Conservation (phyloP, 2,888 invertebrate genomes). For the Allophyes oxyacanthae region DNA sequence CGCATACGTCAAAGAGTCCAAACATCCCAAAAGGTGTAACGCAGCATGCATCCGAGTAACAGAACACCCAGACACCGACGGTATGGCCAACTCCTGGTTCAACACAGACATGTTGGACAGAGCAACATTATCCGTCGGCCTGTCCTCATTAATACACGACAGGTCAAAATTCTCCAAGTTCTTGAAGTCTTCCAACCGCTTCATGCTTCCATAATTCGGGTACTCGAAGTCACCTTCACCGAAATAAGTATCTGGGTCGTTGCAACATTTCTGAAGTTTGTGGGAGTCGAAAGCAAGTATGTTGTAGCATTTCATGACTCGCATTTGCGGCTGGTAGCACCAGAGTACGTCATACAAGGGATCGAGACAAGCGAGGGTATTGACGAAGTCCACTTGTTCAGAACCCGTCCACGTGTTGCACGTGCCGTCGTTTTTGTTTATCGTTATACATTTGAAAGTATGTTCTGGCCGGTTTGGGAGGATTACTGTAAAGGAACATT, state of each 20-base stretch:
- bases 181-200: slow-evolving; percentile 80
- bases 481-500: slow-evolving; percentile 89
- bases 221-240: slow-evolving; percentile 74
- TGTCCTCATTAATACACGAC: slow-evolving; percentile 70
- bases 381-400: slow-evolving; percentile 95
- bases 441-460: slow-evolving; percentile 95
- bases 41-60: slow-evolving; percentile 97
- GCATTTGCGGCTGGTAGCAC: slow-evolving; percentile 93
- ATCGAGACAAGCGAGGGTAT: slow-evolving; percentile 95
- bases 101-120: slow-evolving; percentile 90
- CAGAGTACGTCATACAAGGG: slow-evolving; percentile 98
- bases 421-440: slow-evolving; percentile 96
- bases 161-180: slow-evolving; percentile 78
- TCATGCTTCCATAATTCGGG: slow-evolving; percentile 81
- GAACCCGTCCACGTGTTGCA: slow-evolving; percentile 95
- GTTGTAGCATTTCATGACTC: slow-evolving; percentile 93
- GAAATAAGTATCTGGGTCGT: slow-evolving; percentile 66
- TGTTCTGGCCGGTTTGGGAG: slow-evolving; percentile 95
- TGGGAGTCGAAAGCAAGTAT: slow-evolving; percentile 93
- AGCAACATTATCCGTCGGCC: slow-evolving; percentile 70
- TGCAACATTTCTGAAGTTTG: slow-evolving; percentile 80
- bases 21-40: slow-evolving; percentile 95
- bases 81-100: slow-evolving; percentile 95
- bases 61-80: slow-evolving; percentile 91
- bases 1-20: slow-evolving; percentile 96